Evolutionary conservation across 2,888 invertebrate genomes (phyloP).

Genomic region (Phrixothrix hirtus): DNA sequence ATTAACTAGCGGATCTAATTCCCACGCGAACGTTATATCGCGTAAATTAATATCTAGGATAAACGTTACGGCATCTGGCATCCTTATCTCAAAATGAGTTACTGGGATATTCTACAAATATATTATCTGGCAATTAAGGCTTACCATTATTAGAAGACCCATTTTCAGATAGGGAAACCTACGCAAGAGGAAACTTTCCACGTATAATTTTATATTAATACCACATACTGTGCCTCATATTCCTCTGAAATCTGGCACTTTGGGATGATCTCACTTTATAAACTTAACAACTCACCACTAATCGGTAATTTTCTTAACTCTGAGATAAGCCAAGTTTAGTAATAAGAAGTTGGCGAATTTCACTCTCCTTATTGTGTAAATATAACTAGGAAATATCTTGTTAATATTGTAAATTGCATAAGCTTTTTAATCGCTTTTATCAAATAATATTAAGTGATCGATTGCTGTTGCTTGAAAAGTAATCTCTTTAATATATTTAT

Average conservation of each 20-base stretch:
- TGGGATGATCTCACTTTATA: conserved; percentile 1
- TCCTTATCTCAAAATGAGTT: conserved; percentile 24
- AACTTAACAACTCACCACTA: conserved; percentile 12
- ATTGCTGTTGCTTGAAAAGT: too few species aligned
- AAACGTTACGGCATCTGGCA: conserved; percentile 20
- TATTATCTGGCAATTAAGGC: conserved; percentile 19
- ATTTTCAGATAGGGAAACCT: conserved; percentile 3
- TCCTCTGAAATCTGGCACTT: conserved; percentile 2
- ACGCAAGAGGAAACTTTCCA: conserved; percentile 1
- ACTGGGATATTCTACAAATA: conserved; percentile 18
- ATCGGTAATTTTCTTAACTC: conserved; percentile 6
- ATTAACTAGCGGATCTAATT: conserved; percentile 20
- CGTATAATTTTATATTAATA: conserved; percentile 10
- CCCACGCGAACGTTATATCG: conserved; percentile 16
- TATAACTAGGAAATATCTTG: too few species aligned
- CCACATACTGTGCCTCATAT: conserved; percentile 3
- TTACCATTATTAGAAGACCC: conserved; percentile 9
- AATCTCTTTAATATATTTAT: too few species aligned
- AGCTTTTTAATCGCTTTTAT: too few species aligned
- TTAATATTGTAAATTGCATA: too few species aligned
- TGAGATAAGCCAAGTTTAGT: neutral
- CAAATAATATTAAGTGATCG: too few species aligned
- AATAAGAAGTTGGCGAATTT: too few species aligned
- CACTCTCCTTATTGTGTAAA: too few species aligned
- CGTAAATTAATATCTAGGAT: conserved; percentile 26